phyloP scores from a whole-genome alignment of 2,113 vertebrate species.

The Saiga tatarica region DNA sequence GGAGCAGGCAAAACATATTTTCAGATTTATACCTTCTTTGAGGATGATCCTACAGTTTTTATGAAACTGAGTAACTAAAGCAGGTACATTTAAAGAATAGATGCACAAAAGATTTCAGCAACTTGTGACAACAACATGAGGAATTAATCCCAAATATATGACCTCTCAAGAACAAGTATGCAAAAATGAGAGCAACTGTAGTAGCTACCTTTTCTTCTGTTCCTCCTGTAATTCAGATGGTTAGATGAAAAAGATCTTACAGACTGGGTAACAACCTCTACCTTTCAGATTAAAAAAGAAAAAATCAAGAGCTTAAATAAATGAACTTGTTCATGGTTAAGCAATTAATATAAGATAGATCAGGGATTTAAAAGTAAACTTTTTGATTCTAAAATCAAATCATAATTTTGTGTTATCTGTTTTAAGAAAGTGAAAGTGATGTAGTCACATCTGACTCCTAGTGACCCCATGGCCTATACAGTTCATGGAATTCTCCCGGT shows the following conservation, averaged over 20 bases:
- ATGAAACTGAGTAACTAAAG: constrained; percentile 4
- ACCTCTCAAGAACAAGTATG: background rate
- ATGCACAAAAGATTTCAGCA: background rate
- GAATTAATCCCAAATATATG: background rate
- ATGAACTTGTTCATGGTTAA: background rate
- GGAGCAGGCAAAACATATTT: constrained; percentile 54
- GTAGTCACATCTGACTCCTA: background rate
- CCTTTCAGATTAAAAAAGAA: background rate
- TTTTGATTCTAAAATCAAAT: background rate
- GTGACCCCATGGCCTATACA: background rate
- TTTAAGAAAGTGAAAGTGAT: background rate
- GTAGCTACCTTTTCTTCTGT: background rate
- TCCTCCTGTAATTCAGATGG: background rate
- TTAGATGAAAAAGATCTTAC: background rate
- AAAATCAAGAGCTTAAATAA: background rate
- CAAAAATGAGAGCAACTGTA: background rate
- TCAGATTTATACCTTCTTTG: constrained; percentile 61
- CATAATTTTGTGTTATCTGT: background rate
- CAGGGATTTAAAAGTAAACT: background rate
- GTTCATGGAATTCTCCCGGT: background rate
- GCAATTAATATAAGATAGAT: background rate
- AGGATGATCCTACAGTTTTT: constrained; percentile 43
- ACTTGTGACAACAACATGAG: background rate
- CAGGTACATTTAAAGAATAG: constrained; percentile 11
- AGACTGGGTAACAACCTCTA: background rate